These are phyloP conservation scores for Mnemiopsis leidyi DNA, from an alignment of 37 sponge, comb jelly and placozoan genomes.

Conservation along the genomic window DNA sequence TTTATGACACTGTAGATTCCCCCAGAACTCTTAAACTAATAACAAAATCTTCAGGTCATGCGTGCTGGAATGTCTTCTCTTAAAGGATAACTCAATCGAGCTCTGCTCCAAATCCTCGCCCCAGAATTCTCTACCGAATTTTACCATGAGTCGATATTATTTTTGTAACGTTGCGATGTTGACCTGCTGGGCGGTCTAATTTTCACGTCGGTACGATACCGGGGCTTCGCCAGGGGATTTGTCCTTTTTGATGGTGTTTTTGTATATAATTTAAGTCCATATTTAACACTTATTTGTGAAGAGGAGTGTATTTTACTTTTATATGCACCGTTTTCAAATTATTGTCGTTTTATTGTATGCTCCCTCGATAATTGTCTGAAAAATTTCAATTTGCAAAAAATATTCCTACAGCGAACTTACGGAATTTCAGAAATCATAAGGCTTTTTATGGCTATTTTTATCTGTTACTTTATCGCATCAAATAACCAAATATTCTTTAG, in stretches of 20 bases:
- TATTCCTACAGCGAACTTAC: not conserved
- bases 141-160: not conserved
- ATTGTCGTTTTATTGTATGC: not conserved
- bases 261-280: constrained; percentile 53
- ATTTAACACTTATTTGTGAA: constrained; percentile 66
- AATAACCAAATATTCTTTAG: not conserved
- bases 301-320: constrained; percentile 33
- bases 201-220: not conserved
- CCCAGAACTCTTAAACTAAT: no score
- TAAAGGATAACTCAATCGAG: constrained; percentile 68
- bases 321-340: constrained; percentile 28
- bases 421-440: not conserved
- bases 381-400: not conserved
- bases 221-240: not conserved
- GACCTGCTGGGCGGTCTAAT: not conserved
- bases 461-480: no score
- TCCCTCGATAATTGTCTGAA: not conserved
- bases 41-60: constrained; percentile 79
- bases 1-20: no score
- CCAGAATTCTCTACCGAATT: not conserved
- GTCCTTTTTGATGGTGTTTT: not conserved
- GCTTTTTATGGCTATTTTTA: no score
- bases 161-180: not conserved
- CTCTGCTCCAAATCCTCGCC: not conserved
- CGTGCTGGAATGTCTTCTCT: constrained; percentile 99